Percentiles rank a stretch among this genome's conserved stretches.
phyloP scores from a whole-genome alignment of 2,888 invertebrate genomes.

The Sinopyrophorus schimmeli region DNA sequence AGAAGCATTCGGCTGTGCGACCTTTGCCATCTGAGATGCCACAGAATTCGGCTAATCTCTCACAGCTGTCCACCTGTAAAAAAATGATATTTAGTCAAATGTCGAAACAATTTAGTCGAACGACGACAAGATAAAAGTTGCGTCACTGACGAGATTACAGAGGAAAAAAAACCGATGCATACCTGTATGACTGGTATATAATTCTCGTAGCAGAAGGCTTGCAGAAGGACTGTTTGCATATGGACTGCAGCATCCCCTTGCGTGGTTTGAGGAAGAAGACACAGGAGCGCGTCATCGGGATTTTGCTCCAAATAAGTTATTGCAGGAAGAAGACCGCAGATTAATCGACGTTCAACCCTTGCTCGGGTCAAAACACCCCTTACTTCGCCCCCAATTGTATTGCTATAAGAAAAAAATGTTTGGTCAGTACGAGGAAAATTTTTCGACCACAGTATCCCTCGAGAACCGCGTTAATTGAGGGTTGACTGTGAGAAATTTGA shows the following conservation, averaged over 20 bases:
- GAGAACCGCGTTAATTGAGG: too few species aligned
- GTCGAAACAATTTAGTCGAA: neutral
- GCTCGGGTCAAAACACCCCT: constrained; percentile 61
- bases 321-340: constrained; percentile 67
- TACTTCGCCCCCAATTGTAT: constrained; percentile 59
- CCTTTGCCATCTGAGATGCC: constrained; percentile 51
- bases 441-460: neutral
- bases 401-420: constrained; percentile 49
- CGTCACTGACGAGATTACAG: neutral
- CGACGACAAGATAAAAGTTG: neutral
- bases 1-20: constrained; percentile 58
- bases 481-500: neutral
- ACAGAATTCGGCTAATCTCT: constrained; percentile 59
- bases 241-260: constrained; percentile 76
- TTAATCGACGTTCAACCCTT: constrained; percentile 61
- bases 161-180: constrained; percentile 45
- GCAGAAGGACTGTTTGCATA: constrained; percentile 76
- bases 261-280: constrained; percentile 68
- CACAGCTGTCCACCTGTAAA: constrained; percentile 61
- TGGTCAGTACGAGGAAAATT: constrained; percentile 2
- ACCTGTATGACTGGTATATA: constrained; percentile 77
- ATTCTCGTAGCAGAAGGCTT: constrained; percentile 79
- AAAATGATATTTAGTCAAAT: constrained; percentile 28
- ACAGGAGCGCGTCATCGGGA: constrained; percentile 67
- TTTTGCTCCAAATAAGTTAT: constrained; percentile 63